Percentiles rank a stretch among this genome's conserved stretches.
These are phyloP conservation scores for Acleris sparsana DNA, from an alignment of 2,888 invertebrate genomes.

Conservation along the genomic window DNA sequence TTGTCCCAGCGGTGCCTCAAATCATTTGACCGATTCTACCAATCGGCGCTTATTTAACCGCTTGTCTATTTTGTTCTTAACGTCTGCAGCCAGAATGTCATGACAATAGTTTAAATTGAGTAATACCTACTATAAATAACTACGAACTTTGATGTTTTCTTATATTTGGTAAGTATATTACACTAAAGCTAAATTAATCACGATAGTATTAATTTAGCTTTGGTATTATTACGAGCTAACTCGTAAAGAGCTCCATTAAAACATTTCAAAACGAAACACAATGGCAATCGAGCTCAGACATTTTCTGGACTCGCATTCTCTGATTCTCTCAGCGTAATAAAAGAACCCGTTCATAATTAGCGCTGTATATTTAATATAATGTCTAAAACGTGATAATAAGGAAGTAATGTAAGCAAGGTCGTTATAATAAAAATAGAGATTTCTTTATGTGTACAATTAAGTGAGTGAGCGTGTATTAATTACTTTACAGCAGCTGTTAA, in stretches of 20 bases:
- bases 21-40: too few relatives aligned
- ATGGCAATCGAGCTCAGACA: constrained; percentile 71
- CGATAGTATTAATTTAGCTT: constrained; percentile 2
- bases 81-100: too few relatives aligned
- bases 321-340: constrained; percentile 70
- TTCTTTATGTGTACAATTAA: constrained; percentile 77
- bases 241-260: constrained; percentile 25
- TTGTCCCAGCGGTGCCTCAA: too few relatives aligned
- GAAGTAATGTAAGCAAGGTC: constrained; percentile 78
- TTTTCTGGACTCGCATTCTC: constrained; percentile 67
- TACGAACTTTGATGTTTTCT: too few relatives aligned
- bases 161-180: not conserved
- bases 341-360: constrained; percentile 75
- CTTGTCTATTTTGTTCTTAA: too few relatives aligned
- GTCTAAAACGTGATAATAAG: constrained; percentile 77
- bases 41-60: too few relatives aligned
- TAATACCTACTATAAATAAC: too few relatives aligned
- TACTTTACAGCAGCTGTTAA: constrained; percentile 67
- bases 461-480: constrained; percentile 70
- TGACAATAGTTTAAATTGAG: too few relatives aligned
- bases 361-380: constrained; percentile 77
- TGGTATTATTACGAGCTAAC: not conserved
- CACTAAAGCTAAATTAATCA: constrained; percentile 6
- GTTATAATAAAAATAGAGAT: constrained; percentile 74
- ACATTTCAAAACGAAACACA: constrained; percentile 43